Evolutionary conservation across 2,113 vertebrate species (phyloP).

Genomic region (Limanda limanda): DNA sequence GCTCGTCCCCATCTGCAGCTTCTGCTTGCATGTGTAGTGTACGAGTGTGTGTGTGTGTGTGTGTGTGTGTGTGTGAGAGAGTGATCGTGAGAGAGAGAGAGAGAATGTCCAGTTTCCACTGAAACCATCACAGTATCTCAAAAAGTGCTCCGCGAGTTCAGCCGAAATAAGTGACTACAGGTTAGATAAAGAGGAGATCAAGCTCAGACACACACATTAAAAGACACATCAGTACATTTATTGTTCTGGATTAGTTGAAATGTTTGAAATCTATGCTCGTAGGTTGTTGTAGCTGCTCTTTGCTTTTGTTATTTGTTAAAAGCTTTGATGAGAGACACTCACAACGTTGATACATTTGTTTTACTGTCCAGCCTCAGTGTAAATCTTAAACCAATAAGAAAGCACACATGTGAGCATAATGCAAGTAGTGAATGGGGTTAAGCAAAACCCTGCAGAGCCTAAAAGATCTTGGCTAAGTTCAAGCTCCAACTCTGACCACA

Average conservation of each 20-base stretch:
- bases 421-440: no score
- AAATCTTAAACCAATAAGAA: no score
- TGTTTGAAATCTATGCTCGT: neutral
- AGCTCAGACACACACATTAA: neutral
- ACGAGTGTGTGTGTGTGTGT: slow-evolving; percentile 33
- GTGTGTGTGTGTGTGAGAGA: neutral
- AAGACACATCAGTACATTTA: neutral
- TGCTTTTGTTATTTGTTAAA: neutral
- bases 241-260: no score
- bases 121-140: slow-evolving; percentile 70
- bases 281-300: neutral
- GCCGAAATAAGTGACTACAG: slow-evolving; percentile 55
- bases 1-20: slow-evolving; percentile 74
- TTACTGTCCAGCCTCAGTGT: no score
- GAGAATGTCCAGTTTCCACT: slow-evolving; percentile 31
- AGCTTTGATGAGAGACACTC: no score
- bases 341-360: no score
- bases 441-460: no score
- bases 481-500: no score
- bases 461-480: no score
- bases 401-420: no score
- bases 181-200: slow-evolving; percentile 46
- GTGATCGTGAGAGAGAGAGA: no score
- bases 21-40: slow-evolving; percentile 23
- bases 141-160: slow-evolving; percentile 55